These are phyloP conservation scores for Halcyon leucocephala DNA, from an alignment of 2,797 vertebrate species.

Conservation along the genomic window DNA sequence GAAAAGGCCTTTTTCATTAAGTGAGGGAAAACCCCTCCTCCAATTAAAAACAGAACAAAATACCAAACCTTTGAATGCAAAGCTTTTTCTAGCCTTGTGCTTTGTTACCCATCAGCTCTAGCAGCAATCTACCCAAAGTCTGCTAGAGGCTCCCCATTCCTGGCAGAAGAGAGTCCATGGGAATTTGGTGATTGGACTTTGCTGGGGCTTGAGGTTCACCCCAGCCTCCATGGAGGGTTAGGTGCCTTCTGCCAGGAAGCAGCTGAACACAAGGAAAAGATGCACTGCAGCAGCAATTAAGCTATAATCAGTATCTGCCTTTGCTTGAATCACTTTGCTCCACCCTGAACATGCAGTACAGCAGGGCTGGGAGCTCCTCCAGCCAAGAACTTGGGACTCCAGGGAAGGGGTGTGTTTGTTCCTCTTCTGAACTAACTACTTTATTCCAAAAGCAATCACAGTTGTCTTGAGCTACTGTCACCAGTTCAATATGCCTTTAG, in stretches of 20 bases:
- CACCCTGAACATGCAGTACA: constrained; percentile 67
- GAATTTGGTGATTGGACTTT: constrained; percentile 9
- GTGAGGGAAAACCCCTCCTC: background rate
- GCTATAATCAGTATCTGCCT: constrained; percentile 58
- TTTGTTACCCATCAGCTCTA: background rate
- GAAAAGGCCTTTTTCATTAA: constrained; percentile 4
- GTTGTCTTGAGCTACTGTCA: constrained; percentile 51
- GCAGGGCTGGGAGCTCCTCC: constrained; percentile 46
- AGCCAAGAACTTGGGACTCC: constrained; percentile 66
- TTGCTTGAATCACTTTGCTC: constrained; percentile 63
- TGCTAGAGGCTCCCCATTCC: background rate
- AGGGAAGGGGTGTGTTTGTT: constrained; percentile 69
- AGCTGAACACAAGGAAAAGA: background rate
- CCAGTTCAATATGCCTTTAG: constrained; percentile 25
- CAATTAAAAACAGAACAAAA: background rate
- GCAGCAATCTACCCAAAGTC: background rate
- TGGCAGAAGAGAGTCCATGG: background rate
- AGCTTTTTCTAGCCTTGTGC: background rate
- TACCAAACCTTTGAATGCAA: background rate
- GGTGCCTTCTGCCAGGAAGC: background rate
- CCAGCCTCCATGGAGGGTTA: background rate
- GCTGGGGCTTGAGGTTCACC: background rate
- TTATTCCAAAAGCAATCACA: constrained; percentile 55
- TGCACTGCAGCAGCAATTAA: constrained; percentile 12
- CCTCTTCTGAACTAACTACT: constrained; percentile 50